phyloP scores from a whole-genome alignment of 1,140 invertebrate genomes.

The Pogonus chalceus region DNA sequence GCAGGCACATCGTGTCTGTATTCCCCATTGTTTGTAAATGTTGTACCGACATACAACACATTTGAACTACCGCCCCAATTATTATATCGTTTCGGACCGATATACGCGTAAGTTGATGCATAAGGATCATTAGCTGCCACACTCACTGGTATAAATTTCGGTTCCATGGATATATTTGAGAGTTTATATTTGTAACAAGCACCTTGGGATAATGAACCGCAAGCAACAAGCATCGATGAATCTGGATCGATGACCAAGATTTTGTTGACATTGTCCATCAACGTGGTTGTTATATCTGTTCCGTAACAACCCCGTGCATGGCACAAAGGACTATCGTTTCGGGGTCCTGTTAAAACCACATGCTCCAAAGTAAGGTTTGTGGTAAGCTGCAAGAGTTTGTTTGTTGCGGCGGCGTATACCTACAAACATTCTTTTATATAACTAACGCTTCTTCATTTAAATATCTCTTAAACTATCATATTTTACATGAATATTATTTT shows the following conservation, averaged over 20 bases:
- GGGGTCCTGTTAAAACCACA: slow-evolving; percentile 56
- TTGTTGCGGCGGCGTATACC: slow-evolving; percentile 67
- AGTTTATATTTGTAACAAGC: slow-evolving; percentile 80
- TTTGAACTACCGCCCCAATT: slow-evolving; percentile 61
- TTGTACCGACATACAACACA: slow-evolving; percentile 89
- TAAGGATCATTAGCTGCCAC: slow-evolving; percentile 86
- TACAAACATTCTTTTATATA: too few species aligned
- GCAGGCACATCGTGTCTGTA: slow-evolving; percentile 91
- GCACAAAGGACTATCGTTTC: slow-evolving; percentile 76
- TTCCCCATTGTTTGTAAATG: slow-evolving; percentile 84
- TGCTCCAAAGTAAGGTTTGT: slow-evolving; percentile 59
- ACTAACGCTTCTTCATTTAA: too few species aligned
- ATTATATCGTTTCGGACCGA: slow-evolving; percentile 80
- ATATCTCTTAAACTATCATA: too few species aligned
- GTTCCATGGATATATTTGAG: slow-evolving; percentile 64
- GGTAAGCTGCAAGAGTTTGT: slow-evolving; percentile 73
- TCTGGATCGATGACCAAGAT: slow-evolving; percentile 79
- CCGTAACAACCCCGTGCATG: slow-evolving; percentile 70
- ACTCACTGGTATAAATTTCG: slow-evolving; percentile 64
- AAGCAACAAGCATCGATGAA: slow-evolving; percentile 70
- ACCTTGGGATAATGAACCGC: slow-evolving; percentile 79
- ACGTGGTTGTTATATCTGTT: slow-evolving; percentile 50
- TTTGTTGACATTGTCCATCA: slow-evolving; percentile 85
- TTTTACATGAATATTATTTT: too few species aligned
- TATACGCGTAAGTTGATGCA: slow-evolving; percentile 88